Conservation (phyloP, 2,797 vertebrate genomes). For the Taenioides sp. region DNA sequence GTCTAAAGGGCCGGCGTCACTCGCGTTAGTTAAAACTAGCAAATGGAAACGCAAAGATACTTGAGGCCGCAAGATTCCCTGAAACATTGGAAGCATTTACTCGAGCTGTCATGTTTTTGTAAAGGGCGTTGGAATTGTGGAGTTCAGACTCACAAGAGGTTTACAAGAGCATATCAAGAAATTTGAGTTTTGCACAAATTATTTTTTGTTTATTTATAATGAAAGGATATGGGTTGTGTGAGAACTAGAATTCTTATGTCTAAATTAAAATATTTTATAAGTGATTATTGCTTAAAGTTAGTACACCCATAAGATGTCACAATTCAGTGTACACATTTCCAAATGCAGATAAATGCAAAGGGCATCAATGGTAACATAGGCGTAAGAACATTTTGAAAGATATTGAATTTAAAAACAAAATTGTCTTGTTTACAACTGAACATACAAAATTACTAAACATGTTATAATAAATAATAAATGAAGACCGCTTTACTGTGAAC, state of each 20-base stretch:
- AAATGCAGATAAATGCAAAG: not conserved
- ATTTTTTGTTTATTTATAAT: not conserved
- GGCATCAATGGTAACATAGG: not conserved
- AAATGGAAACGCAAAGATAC: slow-evolving; percentile 37
- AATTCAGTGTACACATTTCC: not conserved
- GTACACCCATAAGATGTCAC: slow-evolving; percentile 2
- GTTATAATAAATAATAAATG: not conserved
- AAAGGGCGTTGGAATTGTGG: slow-evolving; percentile 42
- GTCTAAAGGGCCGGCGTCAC: slow-evolving; percentile 55
- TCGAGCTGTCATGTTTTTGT: slow-evolving; percentile 37
- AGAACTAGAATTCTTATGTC: not conserved
- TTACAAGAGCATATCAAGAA: not conserved
- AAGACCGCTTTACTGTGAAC: not conserved
- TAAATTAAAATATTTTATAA: not conserved
- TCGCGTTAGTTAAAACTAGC: slow-evolving; percentile 36
- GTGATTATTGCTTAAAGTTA: slow-evolving; percentile 5
- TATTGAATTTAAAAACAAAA: not conserved
- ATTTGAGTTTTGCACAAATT: not conserved
- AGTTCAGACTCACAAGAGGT: slow-evolving; percentile 29
- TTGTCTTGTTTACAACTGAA: not conserved
- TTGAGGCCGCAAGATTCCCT: slow-evolving; percentile 62
- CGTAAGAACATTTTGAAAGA: not conserved
- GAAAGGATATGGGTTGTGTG: not conserved
- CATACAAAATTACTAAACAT: not conserved
- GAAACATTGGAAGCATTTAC: slow-evolving; percentile 61